These are phyloP conservation scores for Carettochelys insculpta DNA, from an alignment of 2,113 vertebrate species.

Conservation along the genomic window DNA sequence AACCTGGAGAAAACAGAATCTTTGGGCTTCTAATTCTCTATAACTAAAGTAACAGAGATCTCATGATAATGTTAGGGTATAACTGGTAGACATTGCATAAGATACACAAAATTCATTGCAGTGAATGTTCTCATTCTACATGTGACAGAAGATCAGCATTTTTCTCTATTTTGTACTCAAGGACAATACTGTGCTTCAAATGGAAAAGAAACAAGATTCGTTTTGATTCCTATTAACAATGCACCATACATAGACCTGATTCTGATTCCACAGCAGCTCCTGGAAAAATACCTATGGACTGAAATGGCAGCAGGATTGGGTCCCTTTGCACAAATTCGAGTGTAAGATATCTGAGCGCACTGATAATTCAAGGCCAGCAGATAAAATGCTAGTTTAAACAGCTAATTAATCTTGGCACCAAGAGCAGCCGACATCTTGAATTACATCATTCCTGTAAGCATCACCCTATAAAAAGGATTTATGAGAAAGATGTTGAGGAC, in stretches of 20 bases:
- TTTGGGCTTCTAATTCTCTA: not conserved
- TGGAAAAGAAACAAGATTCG: not conserved
- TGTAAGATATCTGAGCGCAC: not conserved
- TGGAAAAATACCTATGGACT: not conserved
- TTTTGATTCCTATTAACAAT: not conserved
- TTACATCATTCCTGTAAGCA: not conserved
- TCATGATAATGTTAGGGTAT: not conserved
- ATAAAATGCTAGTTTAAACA: not conserved
- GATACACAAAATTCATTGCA: not conserved
- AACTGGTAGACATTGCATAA: rapidly evolving
- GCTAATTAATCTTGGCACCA: not conserved
- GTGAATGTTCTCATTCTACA: not conserved
- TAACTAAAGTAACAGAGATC: not conserved
- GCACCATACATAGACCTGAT: not conserved
- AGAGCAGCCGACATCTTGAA: not conserved
- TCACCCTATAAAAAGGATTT: not conserved
- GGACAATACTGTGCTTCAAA: not conserved
- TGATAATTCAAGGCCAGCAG: not conserved
- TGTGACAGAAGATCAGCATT: not conserved
- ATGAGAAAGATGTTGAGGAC: not conserved
- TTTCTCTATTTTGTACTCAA: rapidly evolving
- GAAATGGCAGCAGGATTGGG: not conserved
- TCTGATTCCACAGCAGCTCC: rapidly evolving
- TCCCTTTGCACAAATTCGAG: not conserved
- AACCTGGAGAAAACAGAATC: not conserved